A percentile compares a stretch with the other conserved stretches of the same genome.
Evolutionary conservation across 35 echinoderm and acorn worm genomes (phyloP).

Genomic region (Apostichopus californicus): DNA sequence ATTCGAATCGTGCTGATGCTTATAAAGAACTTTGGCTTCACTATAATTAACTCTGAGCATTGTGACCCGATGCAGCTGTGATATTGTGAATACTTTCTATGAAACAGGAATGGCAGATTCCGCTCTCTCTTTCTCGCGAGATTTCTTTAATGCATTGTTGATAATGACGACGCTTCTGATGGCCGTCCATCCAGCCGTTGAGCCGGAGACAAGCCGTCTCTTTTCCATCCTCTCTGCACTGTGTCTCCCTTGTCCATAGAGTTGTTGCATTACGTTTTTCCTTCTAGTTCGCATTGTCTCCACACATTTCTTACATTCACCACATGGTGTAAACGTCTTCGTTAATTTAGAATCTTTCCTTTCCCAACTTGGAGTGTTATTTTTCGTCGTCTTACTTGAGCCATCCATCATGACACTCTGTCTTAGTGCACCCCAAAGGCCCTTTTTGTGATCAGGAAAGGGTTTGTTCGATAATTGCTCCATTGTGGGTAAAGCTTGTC

Average conservation of each 20-base stretch:
- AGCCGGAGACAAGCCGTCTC: constrained; percentile 10
- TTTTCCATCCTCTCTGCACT: constrained; percentile 22
- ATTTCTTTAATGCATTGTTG: constrained; percentile 18
- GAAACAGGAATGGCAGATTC: neutral
- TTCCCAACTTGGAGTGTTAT: neutral
- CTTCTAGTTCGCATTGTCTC: neutral
- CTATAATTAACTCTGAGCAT: no score
- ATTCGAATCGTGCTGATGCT: no score
- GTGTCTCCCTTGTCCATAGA: constrained; percentile 21
- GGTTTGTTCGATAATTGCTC: neutral
- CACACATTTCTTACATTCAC: neutral
- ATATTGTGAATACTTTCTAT: neutral
- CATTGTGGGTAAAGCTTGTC: no score
- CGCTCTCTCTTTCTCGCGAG: neutral
- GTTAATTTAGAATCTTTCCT: neutral
- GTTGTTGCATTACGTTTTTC: constrained; percentile 17
- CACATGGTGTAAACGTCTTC: neutral
- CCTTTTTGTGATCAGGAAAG: neutral
- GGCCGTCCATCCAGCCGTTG: constrained; percentile 16
- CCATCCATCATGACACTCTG: neutral
- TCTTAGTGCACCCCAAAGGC: neutral
- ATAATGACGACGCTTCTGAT: constrained; percentile 29
- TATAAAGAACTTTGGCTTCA: no score
- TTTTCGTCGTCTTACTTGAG: neutral
- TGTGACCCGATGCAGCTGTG: no score